A percentile compares a stretch with the other conserved stretches of the same genome.
Evolutionary conservation across 2,113 vertebrate genomes (phyloP).

Genomic region (Zosterops borbonicus): DNA sequence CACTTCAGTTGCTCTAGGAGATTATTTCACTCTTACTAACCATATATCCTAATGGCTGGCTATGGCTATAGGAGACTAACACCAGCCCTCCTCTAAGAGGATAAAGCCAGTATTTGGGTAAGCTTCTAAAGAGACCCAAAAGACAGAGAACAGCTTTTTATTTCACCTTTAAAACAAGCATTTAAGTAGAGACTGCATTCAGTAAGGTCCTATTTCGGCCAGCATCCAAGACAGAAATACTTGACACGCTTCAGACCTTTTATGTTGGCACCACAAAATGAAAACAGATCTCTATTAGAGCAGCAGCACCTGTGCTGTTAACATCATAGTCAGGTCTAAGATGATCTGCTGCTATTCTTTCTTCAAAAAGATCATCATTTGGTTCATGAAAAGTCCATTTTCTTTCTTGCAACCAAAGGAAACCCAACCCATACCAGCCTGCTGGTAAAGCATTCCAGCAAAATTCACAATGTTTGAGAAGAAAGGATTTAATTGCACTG

Average conservation of each 20-base stretch:
- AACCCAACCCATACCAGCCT: neutral
- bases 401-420: neutral
- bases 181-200: neutral
- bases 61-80: neutral
- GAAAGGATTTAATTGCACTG: neutral
- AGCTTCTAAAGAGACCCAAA: neutral
- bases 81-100: neutral
- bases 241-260: neutral
- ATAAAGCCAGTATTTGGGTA: neutral
- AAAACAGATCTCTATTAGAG: neutral
- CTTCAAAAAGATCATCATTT: neutral
- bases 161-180: neutral
- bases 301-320: neutral
- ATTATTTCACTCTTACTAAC: neutral
- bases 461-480: neutral
- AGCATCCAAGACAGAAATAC: neutral
- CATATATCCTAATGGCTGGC: neutral
- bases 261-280: neutral
- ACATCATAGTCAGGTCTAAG: neutral
- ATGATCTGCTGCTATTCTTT: neutral
- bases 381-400: neutral
- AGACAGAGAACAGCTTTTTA: neutral
- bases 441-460: neutral
- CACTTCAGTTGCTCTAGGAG: neutral
- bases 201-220: neutral